Base-by-base conservation (phyloP, 2,797 vertebrate genomes). In the Lepus oiostolus region DNA sequence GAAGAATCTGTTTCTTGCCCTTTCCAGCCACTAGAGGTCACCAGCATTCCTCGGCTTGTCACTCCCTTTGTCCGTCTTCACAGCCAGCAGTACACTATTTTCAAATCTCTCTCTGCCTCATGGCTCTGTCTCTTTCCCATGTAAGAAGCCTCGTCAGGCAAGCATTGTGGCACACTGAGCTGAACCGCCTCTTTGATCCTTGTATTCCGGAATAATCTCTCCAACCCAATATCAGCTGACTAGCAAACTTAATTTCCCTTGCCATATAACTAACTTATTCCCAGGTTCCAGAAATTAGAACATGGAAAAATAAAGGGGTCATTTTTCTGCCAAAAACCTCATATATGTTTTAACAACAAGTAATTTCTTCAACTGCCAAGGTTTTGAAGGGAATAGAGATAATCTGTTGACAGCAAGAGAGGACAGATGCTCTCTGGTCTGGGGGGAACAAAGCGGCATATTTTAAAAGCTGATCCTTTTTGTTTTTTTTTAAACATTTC, bases 171-270 rank as follows among this genome's bases (percentile, higher is more conserved):
- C 42, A 47, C 42, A 47, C 42, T 47, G 42, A 47, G 42, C 42
- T 47, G 42, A 47, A 47, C 42, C 42, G 42, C 42, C 42, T 8
- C 42, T 47, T 47, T 47, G 42, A 1, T 47, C 42, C 42, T 47
- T 47, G 28, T 83, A 91, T 76, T 32, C 9, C 21, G 87, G 14
- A n/a, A 63, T 77, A 58, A 63, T 84, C 24, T 84, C 35, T 32
- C 47, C 32, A 85, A 60, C 42, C 42, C 42, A 47, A 38, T 12
- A 26, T 77, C 11, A 87, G 54, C 28, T 88, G 38, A 75, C 54
- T 47, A 85, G 72, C n/a, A 83, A 67, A 72, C 50, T 84, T 63
- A 71, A 89, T 30, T 92, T 63, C 38, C 84, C 16, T 92, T n/a
- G 82, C 12, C 32, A 63, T 58, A 30, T 90, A 86, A 82, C 52